A percentile compares a stretch with the other conserved stretches of the same genome.
Conservation (phyloP, 2,888 invertebrate species). For the Diarsia mendica region DNA sequence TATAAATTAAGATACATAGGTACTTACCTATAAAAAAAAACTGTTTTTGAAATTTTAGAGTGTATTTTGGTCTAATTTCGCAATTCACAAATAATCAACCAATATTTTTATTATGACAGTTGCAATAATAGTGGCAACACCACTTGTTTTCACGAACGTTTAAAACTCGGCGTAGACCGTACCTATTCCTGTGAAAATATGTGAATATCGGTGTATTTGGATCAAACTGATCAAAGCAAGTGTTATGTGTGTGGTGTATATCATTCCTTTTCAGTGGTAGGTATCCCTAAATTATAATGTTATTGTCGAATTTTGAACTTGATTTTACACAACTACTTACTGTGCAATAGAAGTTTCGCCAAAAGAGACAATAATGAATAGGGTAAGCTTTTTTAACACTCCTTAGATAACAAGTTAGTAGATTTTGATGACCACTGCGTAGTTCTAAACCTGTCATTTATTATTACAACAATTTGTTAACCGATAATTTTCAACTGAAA, state of each 20-base stretch:
- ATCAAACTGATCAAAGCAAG: background rate
- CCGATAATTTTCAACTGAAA: background rate
- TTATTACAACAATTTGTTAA: too few species aligned
- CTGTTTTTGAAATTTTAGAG: too few species aligned
- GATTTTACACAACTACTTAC: background rate
- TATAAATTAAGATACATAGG: too few species aligned
- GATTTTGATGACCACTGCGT: background rate
- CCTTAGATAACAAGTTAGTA: background rate
- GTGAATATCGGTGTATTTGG: background rate
- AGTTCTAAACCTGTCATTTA: background rate
- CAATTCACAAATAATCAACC: background rate
- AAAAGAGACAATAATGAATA: background rate
- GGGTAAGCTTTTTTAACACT: conserved; percentile 4
- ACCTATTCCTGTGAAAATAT: background rate
- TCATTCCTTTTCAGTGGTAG: background rate
- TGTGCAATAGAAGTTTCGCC: background rate
- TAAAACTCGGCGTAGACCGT: too few species aligned
- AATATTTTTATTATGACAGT: background rate
- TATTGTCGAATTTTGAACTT: background rate
- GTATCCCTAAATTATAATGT: too few species aligned
- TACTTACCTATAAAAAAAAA: too few species aligned
- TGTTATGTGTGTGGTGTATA: background rate
- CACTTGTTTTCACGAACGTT: background rate
- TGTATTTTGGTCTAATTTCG: background rate
- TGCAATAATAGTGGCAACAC: conserved; percentile 21